phyloP scores from a whole-genome alignment of 1,140 invertebrate genomes.

The Globodera rostochiensis region DNA sequence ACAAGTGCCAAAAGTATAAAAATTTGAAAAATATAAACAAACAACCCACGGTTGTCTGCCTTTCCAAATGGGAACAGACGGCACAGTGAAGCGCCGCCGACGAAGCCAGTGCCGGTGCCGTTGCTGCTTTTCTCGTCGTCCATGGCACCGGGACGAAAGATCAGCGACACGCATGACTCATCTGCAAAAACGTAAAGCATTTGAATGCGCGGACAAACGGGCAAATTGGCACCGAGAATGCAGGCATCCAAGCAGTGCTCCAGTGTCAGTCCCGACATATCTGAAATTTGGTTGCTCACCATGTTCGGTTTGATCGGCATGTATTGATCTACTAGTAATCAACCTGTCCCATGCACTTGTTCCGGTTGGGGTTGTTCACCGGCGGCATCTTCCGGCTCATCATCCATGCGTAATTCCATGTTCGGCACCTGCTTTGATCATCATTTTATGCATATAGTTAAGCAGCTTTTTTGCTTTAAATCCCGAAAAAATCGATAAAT shows the following conservation, averaged over 20 bases:
- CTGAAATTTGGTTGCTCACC: conserved; percentile 28
- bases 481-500: neutral
- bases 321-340: neutral
- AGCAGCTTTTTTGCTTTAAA: conserved; percentile 5
- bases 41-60: conserved; percentile 17
- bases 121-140: neutral
- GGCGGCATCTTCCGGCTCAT: neutral
- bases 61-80: conserved; percentile 45
- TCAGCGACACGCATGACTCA: conserved; percentile 44
- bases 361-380: neutral
- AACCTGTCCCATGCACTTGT: neutral
- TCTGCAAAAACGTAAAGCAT: conserved; percentile 5
- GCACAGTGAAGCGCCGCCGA: conserved; percentile 14
- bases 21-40: neutral
- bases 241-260: conserved; percentile 47
- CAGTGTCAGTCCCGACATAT: conserved; percentile 16
- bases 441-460: conserved; percentile 3
- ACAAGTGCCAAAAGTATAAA: too few relatives aligned
- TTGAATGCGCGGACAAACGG: neutral
- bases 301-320: conserved; percentile 4
- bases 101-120: neutral
- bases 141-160: conserved; percentile 12
- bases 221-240: conserved; percentile 8
- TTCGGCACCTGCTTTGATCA: conserved; percentile 14
- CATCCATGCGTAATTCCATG: conserved; percentile 24